Evolutionary conservation across 1,140 invertebrate species (phyloP), one percentile per base, ranked within the genome.

Genomic region (Heliconius himera): DNA sequence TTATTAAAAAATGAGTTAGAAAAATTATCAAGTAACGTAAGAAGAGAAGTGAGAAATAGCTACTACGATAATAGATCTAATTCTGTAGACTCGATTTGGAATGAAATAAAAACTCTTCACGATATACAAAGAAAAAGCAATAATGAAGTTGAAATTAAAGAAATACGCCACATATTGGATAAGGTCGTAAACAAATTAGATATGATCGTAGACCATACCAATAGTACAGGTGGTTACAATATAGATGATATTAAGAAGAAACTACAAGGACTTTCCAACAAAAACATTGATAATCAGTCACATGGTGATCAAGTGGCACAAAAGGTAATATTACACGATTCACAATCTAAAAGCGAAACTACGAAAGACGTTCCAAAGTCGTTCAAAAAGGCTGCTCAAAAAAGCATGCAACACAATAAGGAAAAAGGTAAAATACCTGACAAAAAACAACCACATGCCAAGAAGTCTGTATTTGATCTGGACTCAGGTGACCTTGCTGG

Each of bases 1-100:
- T 80, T 89, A 76, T 76, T 93, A 74, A 84, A 81, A 33, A 73
- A 83, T 75, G 88, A 91, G 83, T 81, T 90, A 20, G 82, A 88
- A 22, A 87, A 88, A 26, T 81, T 91, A 36, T 85, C 86, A 20
- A 73, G 77, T 26, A 87, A 85, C 20, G 72, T 91, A 11, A 86
- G 76, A 73, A 60, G 73, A 29, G 77, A 87, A 76, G 83, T 88
- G 5, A 79, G 70, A 71, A 84, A 84, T 46, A 70, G 83, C 26
- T 73, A 85, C 76, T 36, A 73, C 8, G 78, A 87, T 51, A 33
- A 49, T 20, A 38, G 54, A 49, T 33, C 72, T 26, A 29, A 56
- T 70, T 33, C 79, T 49, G 71, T 76, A 70, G 83, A 83, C 13
- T 79, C 79, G 18, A 66, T 90, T 76, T 82, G 84, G 81, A 66